phyloP scores from a whole-genome alignment of 2,888 invertebrate species.

The Ectobius pallidus region DNA sequence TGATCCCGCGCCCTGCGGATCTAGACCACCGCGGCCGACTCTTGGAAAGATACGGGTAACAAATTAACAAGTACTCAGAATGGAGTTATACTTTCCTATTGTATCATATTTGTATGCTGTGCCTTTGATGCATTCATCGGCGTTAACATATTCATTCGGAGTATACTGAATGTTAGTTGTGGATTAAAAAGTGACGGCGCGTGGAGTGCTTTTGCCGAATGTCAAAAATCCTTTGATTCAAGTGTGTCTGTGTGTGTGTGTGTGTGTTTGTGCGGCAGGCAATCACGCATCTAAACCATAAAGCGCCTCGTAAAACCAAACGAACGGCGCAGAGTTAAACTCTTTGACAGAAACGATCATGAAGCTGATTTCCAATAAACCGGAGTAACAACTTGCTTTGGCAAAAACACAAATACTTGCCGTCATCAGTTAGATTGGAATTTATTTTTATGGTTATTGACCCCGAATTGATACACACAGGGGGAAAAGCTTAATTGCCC shows the following conservation, averaged over 20 bases:
- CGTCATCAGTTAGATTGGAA: background rate
- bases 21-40: too few relatives aligned
- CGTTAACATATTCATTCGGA: background rate
- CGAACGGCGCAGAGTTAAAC: background rate
- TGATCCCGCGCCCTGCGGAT: too few relatives aligned
- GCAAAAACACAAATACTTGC: background rate
- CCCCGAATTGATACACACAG: background rate
- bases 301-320: background rate
- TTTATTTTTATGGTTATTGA: background rate
- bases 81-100: background rate
- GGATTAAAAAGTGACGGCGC: background rate
- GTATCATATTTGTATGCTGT: background rate
- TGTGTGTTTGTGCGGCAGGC: background rate
- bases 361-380: background rate
- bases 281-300: background rate
- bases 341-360: slow-evolving; percentile 10
- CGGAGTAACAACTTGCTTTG: background rate
- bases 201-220: too few relatives aligned
- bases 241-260: background rate
- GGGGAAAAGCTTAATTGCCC: background rate
- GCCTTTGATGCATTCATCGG: background rate
- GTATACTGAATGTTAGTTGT: background rate
- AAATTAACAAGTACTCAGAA: background rate
- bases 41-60: too few relatives aligned
- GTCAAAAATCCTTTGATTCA: background rate